Evolutionary conservation across 1,140 invertebrate species (phyloP).

Genomic region (Lucilia cuprina): DNA sequence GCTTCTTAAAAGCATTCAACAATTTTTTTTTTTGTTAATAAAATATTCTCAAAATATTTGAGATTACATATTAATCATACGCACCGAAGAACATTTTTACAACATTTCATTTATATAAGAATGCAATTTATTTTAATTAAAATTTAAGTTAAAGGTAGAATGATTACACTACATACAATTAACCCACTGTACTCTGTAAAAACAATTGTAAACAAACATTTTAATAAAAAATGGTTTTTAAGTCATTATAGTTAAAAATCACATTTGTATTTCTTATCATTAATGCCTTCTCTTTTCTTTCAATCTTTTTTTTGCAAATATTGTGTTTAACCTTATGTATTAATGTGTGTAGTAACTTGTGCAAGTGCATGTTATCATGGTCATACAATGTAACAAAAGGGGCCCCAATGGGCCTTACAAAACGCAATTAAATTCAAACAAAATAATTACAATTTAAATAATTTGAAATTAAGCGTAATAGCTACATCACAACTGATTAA

Average conservation of each 20-base stretch:
- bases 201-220: background rate
- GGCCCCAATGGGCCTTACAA: background rate
- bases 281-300: background rate
- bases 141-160: no score
- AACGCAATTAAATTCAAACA: background rate
- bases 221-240: background rate
- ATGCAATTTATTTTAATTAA: no score
- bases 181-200: background rate
- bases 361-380: slow-evolving; percentile 6
- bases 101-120: no score
- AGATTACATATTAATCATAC: no score
- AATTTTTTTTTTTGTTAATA: no score
- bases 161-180: no score
- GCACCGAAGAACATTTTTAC: no score
- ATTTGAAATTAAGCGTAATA: background rate
- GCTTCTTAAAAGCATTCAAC: no score
- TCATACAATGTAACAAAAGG: background rate
- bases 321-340: background rate
- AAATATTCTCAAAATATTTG: no score
- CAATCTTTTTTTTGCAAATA: background rate
- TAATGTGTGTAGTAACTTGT: background rate
- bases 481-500: background rate
- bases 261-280: slow-evolving; percentile 9
- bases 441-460: background rate
- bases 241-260: background rate